Percentiles rank a stretch among this genome's conserved stretches.
Conservation (phyloP, 2,888 invertebrate species). For the Pharmacophagus antenor region DNA sequence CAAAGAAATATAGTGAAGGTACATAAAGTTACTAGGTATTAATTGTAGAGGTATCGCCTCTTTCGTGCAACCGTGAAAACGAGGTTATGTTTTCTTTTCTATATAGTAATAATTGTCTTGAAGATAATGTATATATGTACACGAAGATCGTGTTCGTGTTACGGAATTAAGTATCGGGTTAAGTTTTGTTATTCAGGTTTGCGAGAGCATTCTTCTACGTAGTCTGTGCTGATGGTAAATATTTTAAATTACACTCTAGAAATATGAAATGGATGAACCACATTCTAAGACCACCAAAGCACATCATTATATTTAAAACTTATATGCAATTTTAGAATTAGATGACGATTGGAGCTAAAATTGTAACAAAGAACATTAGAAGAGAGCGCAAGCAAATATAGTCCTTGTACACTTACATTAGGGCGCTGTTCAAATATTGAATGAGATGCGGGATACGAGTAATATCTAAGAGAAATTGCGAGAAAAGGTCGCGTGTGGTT, state of each 20-base stretch:
- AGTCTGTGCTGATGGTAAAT: too few species aligned
- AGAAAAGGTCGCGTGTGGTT: not conserved
- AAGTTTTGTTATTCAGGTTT: too few species aligned
- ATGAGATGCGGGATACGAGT: not conserved
- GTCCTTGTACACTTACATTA: not conserved
- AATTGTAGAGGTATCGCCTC: too few species aligned
- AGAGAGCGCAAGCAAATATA: not conserved
- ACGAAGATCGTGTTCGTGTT: too few species aligned
- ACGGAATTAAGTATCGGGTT: too few species aligned
- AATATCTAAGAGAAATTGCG: not conserved
- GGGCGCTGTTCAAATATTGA: not conserved
- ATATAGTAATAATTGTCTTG: constrained; percentile 2
- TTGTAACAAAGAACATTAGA: not conserved
- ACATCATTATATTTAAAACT: too few species aligned
- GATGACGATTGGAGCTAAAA: not conserved
- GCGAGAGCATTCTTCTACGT: too few species aligned
- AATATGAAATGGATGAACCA: too few species aligned
- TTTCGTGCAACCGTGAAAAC: not conserved
- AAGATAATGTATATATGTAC: not conserved
- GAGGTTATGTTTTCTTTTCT: constrained; percentile 16
- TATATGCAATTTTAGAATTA: too few species aligned
- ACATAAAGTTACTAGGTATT: too few species aligned
- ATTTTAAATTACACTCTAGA: too few species aligned
- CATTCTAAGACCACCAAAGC: too few species aligned
- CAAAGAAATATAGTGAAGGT: not conserved